Evolutionary conservation across 92 coral and sea anemone genomes (phyloP), one percentile per base, ranked within the genome.

Genomic region (Epizoanthus rinbou): DNA sequence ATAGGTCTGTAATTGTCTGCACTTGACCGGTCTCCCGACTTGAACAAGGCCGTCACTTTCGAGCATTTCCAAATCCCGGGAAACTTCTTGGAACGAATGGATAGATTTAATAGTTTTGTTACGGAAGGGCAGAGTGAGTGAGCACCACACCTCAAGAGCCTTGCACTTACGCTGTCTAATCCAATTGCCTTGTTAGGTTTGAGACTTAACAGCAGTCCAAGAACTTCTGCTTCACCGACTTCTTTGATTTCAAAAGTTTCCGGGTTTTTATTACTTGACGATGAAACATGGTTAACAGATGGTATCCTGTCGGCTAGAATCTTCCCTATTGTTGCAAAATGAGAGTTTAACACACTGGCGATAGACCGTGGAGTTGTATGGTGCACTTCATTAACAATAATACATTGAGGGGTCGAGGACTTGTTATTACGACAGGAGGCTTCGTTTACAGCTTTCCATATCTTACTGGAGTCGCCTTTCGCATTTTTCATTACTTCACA

Each of bases 101-200:
- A 84, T 3, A 84, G 17, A 84, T 84, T 84, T 8, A 84, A 10
- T 23, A 84, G 35, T 33, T 84, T 84, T 62, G 87, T 84, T 15
- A 84, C 41, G 79, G 82, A 84, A 57, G 76, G 60, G 33, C 24
- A 10, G 25, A 73, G n/a, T 52, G 71, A 15, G 9, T 73, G 87
- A 63, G 87, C 82, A 45, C 72, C 54, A 84, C 73, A 84, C 52
- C 59, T 84, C 64, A 84, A 28, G 19, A 84, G 80, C 24, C 87
- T 83, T 71, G 86, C 80, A 56, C 80, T 83, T 82, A 68, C 33
- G 33, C 33, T 68, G 65, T 82, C 86, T 23, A 84, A 57, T 19
- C 82, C 73, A 57, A 84, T 84, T 53, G 81, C 87, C 25, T 84
- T 84, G 16, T 73, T 84, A 57, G 82, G 31, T 52, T 74, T 83